A percentile compares a stretch with the other conserved stretches of the same genome.
phyloP scores from a whole-genome alignment of 2,888 invertebrate genomes.

The Lucinisca nassula region DNA sequence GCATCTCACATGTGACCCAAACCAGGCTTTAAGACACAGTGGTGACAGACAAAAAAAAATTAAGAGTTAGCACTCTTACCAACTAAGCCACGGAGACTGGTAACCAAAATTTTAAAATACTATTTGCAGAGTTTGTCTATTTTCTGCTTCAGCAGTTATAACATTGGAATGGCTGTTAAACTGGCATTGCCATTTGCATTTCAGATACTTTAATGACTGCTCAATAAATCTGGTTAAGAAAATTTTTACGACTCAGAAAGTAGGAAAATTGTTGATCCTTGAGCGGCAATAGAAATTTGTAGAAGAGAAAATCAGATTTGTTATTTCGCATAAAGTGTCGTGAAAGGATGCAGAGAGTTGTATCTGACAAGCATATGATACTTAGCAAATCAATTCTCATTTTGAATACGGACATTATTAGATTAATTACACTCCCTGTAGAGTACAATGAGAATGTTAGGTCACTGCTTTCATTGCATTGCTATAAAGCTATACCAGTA shows the following conservation, averaged over 20 bases:
- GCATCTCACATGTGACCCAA: no score
- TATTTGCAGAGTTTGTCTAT: no score
- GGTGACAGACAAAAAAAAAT: no score
- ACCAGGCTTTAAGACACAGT: no score
- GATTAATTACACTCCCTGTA: not conserved
- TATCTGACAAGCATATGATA: slow-evolving; percentile 13
- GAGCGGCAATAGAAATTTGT: slow-evolving; percentile 6
- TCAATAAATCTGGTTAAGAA: not conserved
- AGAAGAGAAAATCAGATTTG: slow-evolving; percentile 6
- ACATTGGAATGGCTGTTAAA: not conserved
- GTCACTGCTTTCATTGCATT: not conserved
- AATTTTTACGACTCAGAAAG: not conserved
- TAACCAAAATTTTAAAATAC: no score
- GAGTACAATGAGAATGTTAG: not conserved
- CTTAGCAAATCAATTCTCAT: slow-evolving; percentile 8
- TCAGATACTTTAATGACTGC: not conserved
- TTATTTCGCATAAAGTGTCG: not conserved
- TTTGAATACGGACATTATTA: slow-evolving; percentile 1
- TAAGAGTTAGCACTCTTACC: no score
- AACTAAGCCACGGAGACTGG: no score
- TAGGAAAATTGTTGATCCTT: slow-evolving; percentile 7
- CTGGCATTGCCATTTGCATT: not conserved
- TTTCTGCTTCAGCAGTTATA: no score
- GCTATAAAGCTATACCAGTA: no score
- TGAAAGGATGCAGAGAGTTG: slow-evolving; percentile 3